Percentiles rank a stretch among this genome's conserved stretches.
Evolutionary conservation across 2,797 vertebrate genomes (phyloP).

Genomic region (Limosa lapponica): DNA sequence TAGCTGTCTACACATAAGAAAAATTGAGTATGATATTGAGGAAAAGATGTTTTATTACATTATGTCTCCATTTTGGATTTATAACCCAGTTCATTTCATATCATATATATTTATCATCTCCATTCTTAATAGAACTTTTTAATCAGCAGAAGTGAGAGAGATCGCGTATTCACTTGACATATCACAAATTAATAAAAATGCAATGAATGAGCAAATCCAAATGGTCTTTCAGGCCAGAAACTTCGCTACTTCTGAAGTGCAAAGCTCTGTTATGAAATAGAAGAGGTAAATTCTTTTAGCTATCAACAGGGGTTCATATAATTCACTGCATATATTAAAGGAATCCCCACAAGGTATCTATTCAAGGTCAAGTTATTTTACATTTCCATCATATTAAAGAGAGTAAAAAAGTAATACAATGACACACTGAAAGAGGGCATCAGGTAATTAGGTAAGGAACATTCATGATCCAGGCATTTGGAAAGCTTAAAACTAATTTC

Average conservation of each 20-base stretch:
- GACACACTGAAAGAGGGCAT: slow-evolving; percentile 2
- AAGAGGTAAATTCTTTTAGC: neutral
- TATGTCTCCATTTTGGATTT: slow-evolving; percentile 51
- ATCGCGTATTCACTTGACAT: slow-evolving; percentile 9
- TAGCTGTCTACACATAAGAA: neutral
- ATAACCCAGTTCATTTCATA: slow-evolving; percentile 14
- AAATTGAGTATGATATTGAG: neutral
- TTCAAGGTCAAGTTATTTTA: slow-evolving; percentile 51
- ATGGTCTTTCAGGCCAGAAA: slow-evolving; percentile 24
- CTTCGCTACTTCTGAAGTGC: neutral
- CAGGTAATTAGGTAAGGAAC: slow-evolving; percentile 16
- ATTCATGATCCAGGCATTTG: neutral
- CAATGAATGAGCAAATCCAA: neutral
- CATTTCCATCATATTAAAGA: slow-evolving; percentile 29
- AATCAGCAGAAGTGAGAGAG: slow-evolving; percentile 42
- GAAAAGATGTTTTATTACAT: slow-evolving; percentile 35
- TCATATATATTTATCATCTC: slow-evolving; percentile 17
- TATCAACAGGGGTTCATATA: neutral
- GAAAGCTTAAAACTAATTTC: slow-evolving; percentile 29
- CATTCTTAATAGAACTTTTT: slow-evolving; percentile 38
- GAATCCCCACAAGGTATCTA: slow-evolving; percentile 18
- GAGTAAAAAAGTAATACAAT: neutral
- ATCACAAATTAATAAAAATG: slow-evolving; percentile 28
- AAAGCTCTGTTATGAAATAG: slow-evolving; percentile 20
- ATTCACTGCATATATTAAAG: slow-evolving; percentile 33